Evolutionary conservation across 1,140 invertebrate species (phyloP).

Genomic region (Drosophila nasuta): DNA sequence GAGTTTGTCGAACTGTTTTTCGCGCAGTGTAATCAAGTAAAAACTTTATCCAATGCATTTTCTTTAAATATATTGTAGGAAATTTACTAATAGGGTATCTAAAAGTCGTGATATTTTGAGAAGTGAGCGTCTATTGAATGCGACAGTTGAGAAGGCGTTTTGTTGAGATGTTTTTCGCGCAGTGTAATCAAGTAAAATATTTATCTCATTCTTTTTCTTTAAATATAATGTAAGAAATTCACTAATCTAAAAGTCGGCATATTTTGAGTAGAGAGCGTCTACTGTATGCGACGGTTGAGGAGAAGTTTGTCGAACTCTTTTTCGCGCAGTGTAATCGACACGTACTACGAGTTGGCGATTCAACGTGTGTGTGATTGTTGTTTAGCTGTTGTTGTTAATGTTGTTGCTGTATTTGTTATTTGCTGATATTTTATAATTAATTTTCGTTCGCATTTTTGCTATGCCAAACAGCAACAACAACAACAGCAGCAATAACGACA

Average conservation of each 20-base stretch:
- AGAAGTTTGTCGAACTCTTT: conserved; percentile 3
- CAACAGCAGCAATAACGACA: conserved; percentile 13
- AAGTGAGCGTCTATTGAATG: no score
- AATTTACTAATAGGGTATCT: neutral
- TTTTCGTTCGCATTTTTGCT: conserved; percentile 56
- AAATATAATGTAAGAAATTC: neutral
- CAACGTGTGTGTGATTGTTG: conserved; percentile 29
- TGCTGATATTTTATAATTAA: conserved; percentile 74
- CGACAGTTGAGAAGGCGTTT: neutral
- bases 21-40: conserved; percentile 22
- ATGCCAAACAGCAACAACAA: conserved; percentile 33
- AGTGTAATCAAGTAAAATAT: conserved; percentile 10
- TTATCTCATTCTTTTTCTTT: no score
- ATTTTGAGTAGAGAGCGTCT: no score
- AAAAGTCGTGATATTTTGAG: no score
- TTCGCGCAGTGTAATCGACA: conserved; percentile 31
- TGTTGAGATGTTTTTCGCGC: neutral
- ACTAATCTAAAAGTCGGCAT: neutral
- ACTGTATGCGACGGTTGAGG: neutral
- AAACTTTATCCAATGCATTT: no score
- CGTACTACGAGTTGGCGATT: neutral
- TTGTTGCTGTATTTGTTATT: conserved; percentile 55
- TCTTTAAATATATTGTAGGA: no score
- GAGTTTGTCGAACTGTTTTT: conserved; percentile 13
- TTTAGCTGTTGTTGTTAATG: conserved; percentile 26